Base-by-base conservation (phyloP, 2,888 invertebrate species). In the Acanthopleura granulata region DNA sequence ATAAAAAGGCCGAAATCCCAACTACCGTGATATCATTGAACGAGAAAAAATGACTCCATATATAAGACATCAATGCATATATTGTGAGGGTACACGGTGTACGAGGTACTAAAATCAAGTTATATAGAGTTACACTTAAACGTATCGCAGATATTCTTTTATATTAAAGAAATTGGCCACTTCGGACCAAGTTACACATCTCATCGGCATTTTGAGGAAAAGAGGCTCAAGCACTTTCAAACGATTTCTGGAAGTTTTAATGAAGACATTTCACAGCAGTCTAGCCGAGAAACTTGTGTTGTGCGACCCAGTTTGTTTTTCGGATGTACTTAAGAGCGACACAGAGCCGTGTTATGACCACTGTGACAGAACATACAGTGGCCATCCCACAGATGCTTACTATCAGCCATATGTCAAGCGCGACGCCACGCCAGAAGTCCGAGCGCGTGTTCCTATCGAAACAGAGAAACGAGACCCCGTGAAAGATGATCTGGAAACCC, bases 281-380 rank as follows among this genome's bases (percentile, higher is more conserved):
- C 66, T 66, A 3, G 66, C 66, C 22, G 66, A 66, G 6, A 66
- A 66, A 27, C 66, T 66, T 66, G 29, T 66, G 1, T 66, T 27
- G 25, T 27, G 29, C 16, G 66, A 66, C 25, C 66, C 66, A 22
- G 66, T 27, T 16, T 6, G 66, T 22, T 66, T 66, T 66, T 66
- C 66, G 16, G 66, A 66, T 27, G 25, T 14, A 16, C 22, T 66
- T 6, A 27, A 16, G 18, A 18, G 3, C 25, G 66, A 22, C 22
- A 3, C 22, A 6, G 66, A 66, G 22, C 16, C 29, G 22, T 22
- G 12, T 22, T 40, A 40, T 40, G 22, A 12, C 57, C 57, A 3
- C 3, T 57, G 3, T 4, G 1, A 18, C 57, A 57, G 57, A 57
- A 3, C 57, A 6, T 3, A 57, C 22, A 57, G 22, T 12, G 40